These are phyloP conservation scores for Druon quercuslanigerum DNA, from an alignment of 1,140 invertebrate genomes.

Conservation along the genomic window DNA sequence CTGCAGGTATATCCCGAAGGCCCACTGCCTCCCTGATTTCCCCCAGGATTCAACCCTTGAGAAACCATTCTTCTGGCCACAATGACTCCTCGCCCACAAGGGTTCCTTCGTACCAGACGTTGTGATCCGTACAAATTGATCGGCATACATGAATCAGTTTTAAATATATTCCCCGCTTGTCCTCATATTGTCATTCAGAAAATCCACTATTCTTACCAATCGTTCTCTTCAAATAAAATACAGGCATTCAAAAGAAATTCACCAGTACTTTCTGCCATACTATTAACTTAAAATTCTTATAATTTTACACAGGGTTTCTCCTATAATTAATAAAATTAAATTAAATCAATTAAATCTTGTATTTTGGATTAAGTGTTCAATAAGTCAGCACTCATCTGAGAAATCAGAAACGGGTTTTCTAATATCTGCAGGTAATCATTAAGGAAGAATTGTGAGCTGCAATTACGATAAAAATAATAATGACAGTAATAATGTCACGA, in stretches of 20 bases:
- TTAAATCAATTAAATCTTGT: no score
- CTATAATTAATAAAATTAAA: no score
- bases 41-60: constrained; percentile 72
- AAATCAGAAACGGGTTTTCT: not conserved
- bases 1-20: constrained; percentile 67
- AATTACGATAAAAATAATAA: constrained; percentile 59
- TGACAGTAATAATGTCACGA: constrained; percentile 66
- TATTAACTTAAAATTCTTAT: no score
- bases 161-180: constrained; percentile 38
- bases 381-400: not conserved
- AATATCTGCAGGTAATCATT: not conserved
- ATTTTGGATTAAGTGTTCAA: not conserved
- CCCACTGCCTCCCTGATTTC: constrained; percentile 73
- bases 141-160: constrained; percentile 25
- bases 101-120: constrained; percentile 1
- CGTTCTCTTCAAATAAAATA: not conserved
- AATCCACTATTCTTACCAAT: no score
- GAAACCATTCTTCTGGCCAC: constrained; percentile 73
- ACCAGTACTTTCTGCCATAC: no score
- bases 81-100: constrained; percentile 66
- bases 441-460: constrained; percentile 26
- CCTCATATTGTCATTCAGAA: not conserved
- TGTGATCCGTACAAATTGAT: constrained; percentile 24
- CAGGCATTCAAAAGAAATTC: not conserved
- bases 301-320: no score